Conservation (phyloP, 2,888 invertebrate genomes). For the Heliconius hortense region DNA sequence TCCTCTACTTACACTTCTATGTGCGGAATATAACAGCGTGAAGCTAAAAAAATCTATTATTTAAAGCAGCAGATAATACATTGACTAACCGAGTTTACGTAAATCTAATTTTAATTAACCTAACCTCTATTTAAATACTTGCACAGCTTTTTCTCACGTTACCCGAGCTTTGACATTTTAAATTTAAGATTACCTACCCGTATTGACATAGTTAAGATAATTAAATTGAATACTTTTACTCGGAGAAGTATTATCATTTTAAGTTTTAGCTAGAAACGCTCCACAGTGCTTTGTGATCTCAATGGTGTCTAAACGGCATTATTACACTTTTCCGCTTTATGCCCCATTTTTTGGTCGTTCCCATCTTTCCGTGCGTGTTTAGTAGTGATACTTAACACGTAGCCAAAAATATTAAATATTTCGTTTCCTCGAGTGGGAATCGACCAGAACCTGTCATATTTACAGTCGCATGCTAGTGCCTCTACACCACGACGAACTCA, state of each 20-base stretch:
- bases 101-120: background rate
- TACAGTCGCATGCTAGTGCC: too few relatives aligned
- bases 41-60: background rate
- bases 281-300: background rate
- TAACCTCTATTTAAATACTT: background rate
- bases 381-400: too few relatives aligned
- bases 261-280: background rate
- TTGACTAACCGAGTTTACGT: background rate
- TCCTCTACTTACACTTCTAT: background rate
- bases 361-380: too few relatives aligned
- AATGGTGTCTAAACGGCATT: background rate
- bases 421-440: too few relatives aligned
- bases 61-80: background rate
- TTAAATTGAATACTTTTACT: slow-evolving; percentile 1
- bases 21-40: background rate
- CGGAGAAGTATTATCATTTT: background rate
- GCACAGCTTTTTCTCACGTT: background rate
- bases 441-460: too few relatives aligned
- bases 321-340: too few relatives aligned
- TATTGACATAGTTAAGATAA: too few relatives aligned
- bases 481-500: too few relatives aligned
- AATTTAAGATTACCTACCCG: background rate
- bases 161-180: background rate
- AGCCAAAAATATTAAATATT: too few relatives aligned
- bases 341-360: too few relatives aligned